Evolutionary conservation across 2,888 invertebrate genomes (phyloP).

Genomic region (Drosophila ezoana): DNA sequence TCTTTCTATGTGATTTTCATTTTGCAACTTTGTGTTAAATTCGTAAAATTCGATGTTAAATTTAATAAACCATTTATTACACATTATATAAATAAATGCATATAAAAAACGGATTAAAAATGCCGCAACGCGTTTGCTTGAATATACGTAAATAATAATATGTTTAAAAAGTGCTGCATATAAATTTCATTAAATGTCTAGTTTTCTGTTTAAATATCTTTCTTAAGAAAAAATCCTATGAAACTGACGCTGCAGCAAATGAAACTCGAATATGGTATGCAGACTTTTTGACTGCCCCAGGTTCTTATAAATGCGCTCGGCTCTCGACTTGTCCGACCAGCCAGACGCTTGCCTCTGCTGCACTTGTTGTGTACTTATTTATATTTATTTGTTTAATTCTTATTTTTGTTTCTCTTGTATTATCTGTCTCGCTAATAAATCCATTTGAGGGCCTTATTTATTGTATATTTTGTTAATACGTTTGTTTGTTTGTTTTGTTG

Average conservation of each 20-base stretch:
- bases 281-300: constrained; percentile 45
- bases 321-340: constrained; percentile 24
- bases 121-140: constrained; percentile 36
- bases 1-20: constrained; percentile 36
- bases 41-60: constrained; percentile 84
- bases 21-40: constrained; percentile 66
- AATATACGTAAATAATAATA: constrained; percentile 19
- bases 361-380: constrained; percentile 8
- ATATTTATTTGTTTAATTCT: constrained; percentile 10
- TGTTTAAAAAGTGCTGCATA: constrained; percentile 41
- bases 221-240: neutral
- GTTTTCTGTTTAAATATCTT: constrained; percentile 9
- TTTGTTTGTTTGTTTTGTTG: constrained; percentile 32
- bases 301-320: constrained; percentile 26
- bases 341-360: constrained; percentile 22
- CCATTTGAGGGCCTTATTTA: constrained; percentile 42
- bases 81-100: constrained; percentile 68
- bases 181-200: constrained; percentile 40
- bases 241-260: constrained; percentile 57
- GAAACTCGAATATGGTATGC: constrained; percentile 44
- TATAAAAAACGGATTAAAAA: constrained; percentile 68
- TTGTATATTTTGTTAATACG: constrained; percentile 61
- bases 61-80: constrained; percentile 78
- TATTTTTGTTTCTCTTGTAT: constrained; percentile 24
- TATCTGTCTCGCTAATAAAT: constrained; percentile 40